A percentile compares a stretch with the other conserved stretches of the same genome.
phyloP scores from a whole-genome alignment of 1,140 invertebrate genomes.

The Drosophila eugracilis region DNA sequence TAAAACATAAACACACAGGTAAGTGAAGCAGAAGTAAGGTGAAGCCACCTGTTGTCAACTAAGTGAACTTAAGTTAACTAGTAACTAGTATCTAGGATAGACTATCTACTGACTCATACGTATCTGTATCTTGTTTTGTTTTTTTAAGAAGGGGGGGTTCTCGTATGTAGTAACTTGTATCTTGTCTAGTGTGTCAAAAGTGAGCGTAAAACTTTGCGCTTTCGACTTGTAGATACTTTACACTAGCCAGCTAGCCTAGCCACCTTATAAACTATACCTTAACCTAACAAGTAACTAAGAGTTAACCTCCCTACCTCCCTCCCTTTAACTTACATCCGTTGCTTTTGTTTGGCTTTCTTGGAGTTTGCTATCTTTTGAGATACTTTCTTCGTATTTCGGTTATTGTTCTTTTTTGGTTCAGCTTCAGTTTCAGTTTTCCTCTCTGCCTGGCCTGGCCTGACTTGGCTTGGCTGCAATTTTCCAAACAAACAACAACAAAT shows the following conservation, averaged over 20 bases:
- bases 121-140: constrained; percentile 19
- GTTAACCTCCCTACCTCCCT: background rate
- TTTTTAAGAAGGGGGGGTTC: no score
- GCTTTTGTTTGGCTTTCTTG: constrained; percentile 46
- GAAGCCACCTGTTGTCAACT: constrained; percentile 67
- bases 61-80: constrained; percentile 3
- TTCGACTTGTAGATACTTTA: constrained; percentile 51
- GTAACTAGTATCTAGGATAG: background rate
- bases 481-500: constrained; percentile 30
- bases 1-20: constrained; percentile 49
- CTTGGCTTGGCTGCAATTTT: no score
- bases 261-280: background rate
- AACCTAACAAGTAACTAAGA: no score
- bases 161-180: constrained; percentile 20
- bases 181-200: constrained; percentile 67
- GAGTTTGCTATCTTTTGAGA: constrained; percentile 53
- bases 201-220: constrained; percentile 75
- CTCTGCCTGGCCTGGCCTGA: no score
- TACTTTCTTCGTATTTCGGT: constrained; percentile 54
- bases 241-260: no score
- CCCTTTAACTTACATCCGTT: constrained; percentile 11
- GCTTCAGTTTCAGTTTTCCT: constrained; percentile 25
- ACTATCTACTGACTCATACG: constrained; percentile 22
- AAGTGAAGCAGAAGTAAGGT: constrained; percentile 1
- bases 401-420: constrained; percentile 46